Percentiles rank a stretch among this genome's conserved stretches.
These are phyloP conservation scores for Rynchops niger DNA, from an alignment of 2,113 vertebrate genomes.

Conservation along the genomic window DNA sequence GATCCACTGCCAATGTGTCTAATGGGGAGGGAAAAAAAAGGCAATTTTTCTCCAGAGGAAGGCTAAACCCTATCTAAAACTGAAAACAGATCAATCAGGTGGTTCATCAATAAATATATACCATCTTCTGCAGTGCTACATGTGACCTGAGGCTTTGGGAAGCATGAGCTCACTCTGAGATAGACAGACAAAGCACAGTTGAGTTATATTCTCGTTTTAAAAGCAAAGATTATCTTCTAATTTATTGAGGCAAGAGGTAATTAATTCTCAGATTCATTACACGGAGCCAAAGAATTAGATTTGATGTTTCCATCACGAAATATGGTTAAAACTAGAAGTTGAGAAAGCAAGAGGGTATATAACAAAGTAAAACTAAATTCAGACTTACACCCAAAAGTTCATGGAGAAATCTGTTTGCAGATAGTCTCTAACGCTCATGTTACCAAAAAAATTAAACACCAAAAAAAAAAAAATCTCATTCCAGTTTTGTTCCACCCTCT, in stretches of 20 bases:
- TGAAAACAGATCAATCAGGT: not conserved
- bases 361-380: not conserved
- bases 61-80: not conserved
- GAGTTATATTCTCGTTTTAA: constrained; percentile 1
- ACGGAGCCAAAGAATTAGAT: not conserved
- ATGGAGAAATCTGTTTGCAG: not conserved
- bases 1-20: not conserved
- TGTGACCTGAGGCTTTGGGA: constrained; percentile 5
- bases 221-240: not conserved
- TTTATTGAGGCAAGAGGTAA: constrained; percentile 13
- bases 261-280: not conserved
- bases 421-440: not conserved
- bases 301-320: not conserved
- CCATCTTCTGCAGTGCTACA: not conserved
- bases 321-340: not conserved
- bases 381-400: not conserved
- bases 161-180: not conserved
- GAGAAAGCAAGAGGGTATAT: not conserved
- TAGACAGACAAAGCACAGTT: not conserved
- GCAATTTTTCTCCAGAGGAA: not conserved
- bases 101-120: constrained; percentile 21
- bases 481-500: not conserved
- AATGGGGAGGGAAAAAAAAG: not conserved
- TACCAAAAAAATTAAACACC: not conserved
- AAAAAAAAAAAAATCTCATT: not conserved